Percentiles rank a stretch among this genome's conserved stretches.
Conservation (phyloP, 2,797 vertebrate genomes). For the Macrochelys suwanniensis region DNA sequence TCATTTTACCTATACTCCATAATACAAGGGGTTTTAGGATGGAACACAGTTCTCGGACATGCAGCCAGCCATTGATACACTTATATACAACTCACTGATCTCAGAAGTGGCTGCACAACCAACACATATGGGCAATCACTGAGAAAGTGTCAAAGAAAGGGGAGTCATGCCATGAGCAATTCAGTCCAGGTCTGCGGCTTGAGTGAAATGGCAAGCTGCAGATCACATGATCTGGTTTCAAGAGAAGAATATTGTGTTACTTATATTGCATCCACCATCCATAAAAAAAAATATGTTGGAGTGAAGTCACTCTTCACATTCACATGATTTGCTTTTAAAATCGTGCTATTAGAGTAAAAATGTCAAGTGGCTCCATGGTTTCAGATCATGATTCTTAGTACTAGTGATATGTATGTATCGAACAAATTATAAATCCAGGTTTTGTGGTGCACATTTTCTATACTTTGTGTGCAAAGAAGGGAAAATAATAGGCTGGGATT, state of each 20-base stretch:
- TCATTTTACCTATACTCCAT: not conserved
- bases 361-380: not conserved
- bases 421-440: not conserved
- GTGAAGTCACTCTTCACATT: not conserved
- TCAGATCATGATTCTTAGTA: not conserved
- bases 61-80: not conserved
- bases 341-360: not conserved
- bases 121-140: not conserved
- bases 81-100: not conserved
- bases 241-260: not conserved
- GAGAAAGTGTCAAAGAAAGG: slow-evolving; percentile 46
- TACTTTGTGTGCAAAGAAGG: not conserved
- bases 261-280: not conserved
- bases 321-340: not conserved
- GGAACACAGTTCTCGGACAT: not conserved
- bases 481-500: not conserved
- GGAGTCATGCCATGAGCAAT: slow-evolving; percentile 44
- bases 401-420: not conserved
- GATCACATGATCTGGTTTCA: not conserved
- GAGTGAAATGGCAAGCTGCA: not conserved
- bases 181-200: not conserved
- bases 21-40: not conserved
- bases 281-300: not conserved
- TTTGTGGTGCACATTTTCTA: not conserved
- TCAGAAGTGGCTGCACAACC: not conserved